phyloP scores from a whole-genome alignment of 2,797 vertebrate genomes.

The Liparis tanakae region DNA sequence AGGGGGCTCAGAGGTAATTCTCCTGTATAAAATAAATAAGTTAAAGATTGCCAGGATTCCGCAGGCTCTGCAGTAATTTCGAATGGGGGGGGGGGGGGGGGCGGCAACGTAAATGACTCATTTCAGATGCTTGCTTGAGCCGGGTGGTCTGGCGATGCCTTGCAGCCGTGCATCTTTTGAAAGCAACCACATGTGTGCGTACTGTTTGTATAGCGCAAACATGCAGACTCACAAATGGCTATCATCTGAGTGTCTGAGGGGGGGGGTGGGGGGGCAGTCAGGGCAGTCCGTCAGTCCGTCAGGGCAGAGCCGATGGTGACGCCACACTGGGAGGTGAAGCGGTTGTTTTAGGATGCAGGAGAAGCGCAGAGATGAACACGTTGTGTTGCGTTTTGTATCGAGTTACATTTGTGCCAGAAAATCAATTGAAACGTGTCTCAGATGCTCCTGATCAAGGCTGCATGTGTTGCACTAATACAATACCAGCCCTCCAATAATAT shows the following conservation, averaged over 20 bases:
- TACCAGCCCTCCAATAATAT: not conserved
- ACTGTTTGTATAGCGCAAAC: slow-evolving; percentile 20
- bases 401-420: slow-evolving; percentile 11
- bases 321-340: not conserved
- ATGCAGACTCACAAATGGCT: slow-evolving; percentile 32
- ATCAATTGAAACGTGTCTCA: not conserved
- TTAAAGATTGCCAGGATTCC: slow-evolving; percentile 72
- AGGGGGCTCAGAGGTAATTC: slow-evolving; percentile 76
- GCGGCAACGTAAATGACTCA: slow-evolving; percentile 58
- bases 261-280: slow-evolving; percentile 61
- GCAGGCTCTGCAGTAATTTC: slow-evolving; percentile 68
- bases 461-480: not conserved
- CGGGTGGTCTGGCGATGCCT: slow-evolving; percentile 53
- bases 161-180: slow-evolving; percentile 40
- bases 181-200: slow-evolving; percentile 24
- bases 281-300: slow-evolving; percentile 66
- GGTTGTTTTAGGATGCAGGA: slow-evolving; percentile 21
- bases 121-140: slow-evolving; percentile 59
- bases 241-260: slow-evolving; percentile 52
- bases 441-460: not conserved
- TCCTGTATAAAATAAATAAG: slow-evolving; percentile 48
- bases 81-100: slow-evolving; percentile 36
- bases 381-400: not conserved
- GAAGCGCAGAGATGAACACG: not conserved
- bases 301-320: slow-evolving; percentile 40